Conservation (phyloP, 2,888 invertebrate genomes). For the Lobophora halterata region DNA sequence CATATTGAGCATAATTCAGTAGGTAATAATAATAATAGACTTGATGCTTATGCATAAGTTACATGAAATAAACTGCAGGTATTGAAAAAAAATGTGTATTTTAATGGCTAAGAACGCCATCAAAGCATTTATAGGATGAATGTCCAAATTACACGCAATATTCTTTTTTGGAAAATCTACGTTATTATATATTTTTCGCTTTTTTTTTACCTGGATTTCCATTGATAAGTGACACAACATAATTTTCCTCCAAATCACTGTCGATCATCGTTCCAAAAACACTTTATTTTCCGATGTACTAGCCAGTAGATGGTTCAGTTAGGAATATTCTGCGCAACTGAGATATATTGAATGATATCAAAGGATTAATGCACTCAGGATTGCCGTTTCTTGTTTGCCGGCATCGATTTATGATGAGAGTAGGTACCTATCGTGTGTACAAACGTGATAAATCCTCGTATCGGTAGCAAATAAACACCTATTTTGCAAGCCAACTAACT, state of each 20-base stretch:
- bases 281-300: conserved; percentile 9
- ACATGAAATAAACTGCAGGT: too few relatives aligned
- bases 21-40: too few relatives aligned
- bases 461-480: too few relatives aligned
- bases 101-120: too few relatives aligned
- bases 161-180: too few relatives aligned
- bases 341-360: conserved; percentile 23
- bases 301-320: too few relatives aligned
- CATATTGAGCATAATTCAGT: too few relatives aligned
- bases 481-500: too few relatives aligned
- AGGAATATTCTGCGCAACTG: conserved; percentile 23
- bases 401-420: conserved; percentile 20
- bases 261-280: not conserved
- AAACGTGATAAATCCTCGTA: conserved; percentile 12
- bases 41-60: too few relatives aligned
- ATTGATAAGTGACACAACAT: conserved; percentile 7
- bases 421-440: conserved; percentile 7
- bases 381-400: conserved; percentile 23
- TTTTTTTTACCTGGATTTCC: conserved; percentile 12
- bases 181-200: not conserved
- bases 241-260: conserved; percentile 1
- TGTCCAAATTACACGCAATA: too few relatives aligned
- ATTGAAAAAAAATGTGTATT: too few relatives aligned
- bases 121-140: too few relatives aligned
- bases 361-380: conserved; percentile 29